Percentiles rank a stretch among this genome's conserved stretches.
Conservation (phyloP, 2,888 invertebrate species). For the Nasonia oneida region DNA sequence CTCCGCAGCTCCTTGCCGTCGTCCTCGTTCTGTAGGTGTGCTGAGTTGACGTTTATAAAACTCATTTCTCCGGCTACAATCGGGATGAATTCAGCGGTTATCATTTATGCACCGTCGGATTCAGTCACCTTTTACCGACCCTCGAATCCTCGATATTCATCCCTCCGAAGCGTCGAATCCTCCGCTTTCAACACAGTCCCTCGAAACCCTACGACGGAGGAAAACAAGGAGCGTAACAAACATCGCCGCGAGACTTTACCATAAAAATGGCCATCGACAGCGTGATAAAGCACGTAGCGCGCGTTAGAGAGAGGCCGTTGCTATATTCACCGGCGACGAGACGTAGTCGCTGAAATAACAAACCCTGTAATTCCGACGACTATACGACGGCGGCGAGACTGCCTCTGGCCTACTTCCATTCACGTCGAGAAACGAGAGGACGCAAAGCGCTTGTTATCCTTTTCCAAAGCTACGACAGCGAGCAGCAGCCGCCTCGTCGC, state of each 20-base stretch:
- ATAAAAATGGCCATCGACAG: conserved; percentile 24
- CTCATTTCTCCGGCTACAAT: not conserved
- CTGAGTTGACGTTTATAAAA: not conserved
- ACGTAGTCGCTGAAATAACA: conserved; percentile 50
- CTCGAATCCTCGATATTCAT: no score
- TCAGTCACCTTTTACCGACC: no score
- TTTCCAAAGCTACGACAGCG: conserved; percentile 17
- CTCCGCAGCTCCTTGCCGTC: not conserved
- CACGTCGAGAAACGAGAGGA: conserved; percentile 11
- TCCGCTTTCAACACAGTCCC: no score
- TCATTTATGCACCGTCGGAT: no score
- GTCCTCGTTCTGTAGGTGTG: not conserved
- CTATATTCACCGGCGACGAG: not conserved
- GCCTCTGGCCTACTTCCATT: conserved; percentile 46
- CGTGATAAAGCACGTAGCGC: not conserved
- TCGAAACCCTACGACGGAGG: not conserved
- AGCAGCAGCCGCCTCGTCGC: not conserved
- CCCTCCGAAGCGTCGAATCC: not conserved
- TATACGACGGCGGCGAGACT: not conserved
- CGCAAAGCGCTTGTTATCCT: conserved; percentile 49
- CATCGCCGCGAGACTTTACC: conserved; percentile 4
- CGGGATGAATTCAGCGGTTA: not conserved
- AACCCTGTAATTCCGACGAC: conserved; percentile 28
- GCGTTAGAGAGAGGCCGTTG: not conserved
- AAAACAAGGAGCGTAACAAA: conserved; percentile 12